These are phyloP conservation scores for Sarcophaga carnaria DNA, from an alignment of 2,888 invertebrate genomes.

Conservation along the genomic window DNA sequence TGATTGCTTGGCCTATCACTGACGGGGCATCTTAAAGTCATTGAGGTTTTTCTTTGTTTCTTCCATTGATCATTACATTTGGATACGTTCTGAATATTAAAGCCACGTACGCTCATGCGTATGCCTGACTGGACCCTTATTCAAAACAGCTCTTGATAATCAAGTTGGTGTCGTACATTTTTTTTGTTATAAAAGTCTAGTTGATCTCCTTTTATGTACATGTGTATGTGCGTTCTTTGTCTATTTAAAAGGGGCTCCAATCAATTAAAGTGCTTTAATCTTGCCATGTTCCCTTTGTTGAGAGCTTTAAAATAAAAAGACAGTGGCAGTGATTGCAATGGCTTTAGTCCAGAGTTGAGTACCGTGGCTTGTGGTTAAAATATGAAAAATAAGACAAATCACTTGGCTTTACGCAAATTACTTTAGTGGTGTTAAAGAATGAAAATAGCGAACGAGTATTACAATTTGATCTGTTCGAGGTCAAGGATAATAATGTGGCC, in stretches of 20 bases:
- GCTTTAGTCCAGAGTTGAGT: neutral
- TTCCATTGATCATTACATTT: no score
- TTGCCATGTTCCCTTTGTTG: neutral
- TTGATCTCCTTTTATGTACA: no score
- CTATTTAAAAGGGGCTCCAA: neutral
- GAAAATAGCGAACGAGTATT: no score
- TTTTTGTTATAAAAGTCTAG: no score
- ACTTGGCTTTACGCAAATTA: slow-evolving; percentile 63
- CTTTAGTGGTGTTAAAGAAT: slow-evolving; percentile 17
- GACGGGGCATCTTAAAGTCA: no score
- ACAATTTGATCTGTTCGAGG: slow-evolving; percentile 37
- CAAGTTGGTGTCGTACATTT: no score
- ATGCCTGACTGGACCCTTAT: no score
- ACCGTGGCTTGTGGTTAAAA: slow-evolving; percentile 36
- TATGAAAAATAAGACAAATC: slow-evolving; percentile 56
- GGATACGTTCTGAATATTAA: no score
- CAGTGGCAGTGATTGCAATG: neutral
- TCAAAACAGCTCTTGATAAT: no score
- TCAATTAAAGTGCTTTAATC: slow-evolving; percentile 24
- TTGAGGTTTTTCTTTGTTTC: no score
- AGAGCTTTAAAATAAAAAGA: neutral
- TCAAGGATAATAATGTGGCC: slow-evolving; percentile 58
- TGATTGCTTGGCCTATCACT: no score
- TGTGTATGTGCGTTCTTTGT: neutral
- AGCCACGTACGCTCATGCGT: no score